Conservation (phyloP, 2,888 invertebrate species). For the Metopia argyrocephala region DNA sequence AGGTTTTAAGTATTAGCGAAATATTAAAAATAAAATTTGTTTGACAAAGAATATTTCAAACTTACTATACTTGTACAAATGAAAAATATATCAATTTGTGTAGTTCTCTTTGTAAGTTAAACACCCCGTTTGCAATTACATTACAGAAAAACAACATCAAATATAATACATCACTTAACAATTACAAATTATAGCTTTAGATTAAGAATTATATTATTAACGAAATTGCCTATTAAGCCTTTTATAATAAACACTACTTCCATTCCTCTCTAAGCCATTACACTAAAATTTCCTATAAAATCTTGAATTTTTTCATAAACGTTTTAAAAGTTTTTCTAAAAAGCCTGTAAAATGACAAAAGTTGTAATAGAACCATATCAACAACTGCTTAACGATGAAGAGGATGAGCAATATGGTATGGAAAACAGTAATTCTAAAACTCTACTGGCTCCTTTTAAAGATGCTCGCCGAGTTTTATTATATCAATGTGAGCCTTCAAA, state of each 20-base stretch:
- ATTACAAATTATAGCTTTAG: not conserved
- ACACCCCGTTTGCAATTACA: too few species aligned
- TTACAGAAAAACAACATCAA: too few species aligned
- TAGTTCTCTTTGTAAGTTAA: too few species aligned
- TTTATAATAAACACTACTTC: not conserved
- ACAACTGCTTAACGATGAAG: not conserved
- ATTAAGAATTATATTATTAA: slow-evolving; percentile 6
- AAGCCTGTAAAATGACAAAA: not conserved
- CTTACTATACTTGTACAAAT: too few species aligned
- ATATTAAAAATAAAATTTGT: too few species aligned
- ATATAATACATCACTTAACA: too few species aligned
- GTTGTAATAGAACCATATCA: not conserved
- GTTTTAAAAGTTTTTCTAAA: not conserved
- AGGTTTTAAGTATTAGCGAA: too few species aligned
- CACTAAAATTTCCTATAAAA: slow-evolving; percentile 8
- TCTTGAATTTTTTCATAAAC: not conserved
- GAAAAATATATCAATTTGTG: too few species aligned
- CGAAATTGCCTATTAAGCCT: slow-evolving; percentile 10
- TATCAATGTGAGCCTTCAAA: not conserved
- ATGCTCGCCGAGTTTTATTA: not conserved
- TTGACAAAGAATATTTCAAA: too few species aligned
- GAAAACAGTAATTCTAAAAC: not conserved
- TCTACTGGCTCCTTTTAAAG: slow-evolving; percentile 16
- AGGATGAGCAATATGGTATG: slow-evolving; percentile 9
- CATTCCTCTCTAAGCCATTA: too few species aligned